These are phyloP conservation scores for Idris sp. DNA, from an alignment of 1,140 invertebrate species.

Conservation along the genomic window DNA sequence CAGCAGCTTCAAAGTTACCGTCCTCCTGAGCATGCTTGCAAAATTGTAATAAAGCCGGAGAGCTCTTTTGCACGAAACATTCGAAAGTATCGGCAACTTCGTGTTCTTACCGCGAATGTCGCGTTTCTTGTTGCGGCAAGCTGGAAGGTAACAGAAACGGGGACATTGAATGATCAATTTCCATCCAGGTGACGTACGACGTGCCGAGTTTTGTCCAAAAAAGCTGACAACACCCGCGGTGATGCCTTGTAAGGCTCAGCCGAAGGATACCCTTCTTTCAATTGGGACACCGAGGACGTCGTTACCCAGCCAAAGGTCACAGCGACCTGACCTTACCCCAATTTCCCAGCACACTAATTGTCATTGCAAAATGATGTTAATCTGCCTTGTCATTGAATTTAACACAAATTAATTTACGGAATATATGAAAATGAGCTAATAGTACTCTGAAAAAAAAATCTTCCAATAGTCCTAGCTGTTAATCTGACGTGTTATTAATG, in stretches of 20 bases:
- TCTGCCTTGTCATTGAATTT: no score
- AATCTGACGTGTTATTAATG: slow-evolving; percentile 61
- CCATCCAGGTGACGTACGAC: slow-evolving; percentile 50
- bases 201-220: slow-evolving; percentile 37
- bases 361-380: slow-evolving; percentile 36
- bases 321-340: slow-evolving; percentile 71
- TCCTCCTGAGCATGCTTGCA: slow-evolving; percentile 12
- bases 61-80: slow-evolving; percentile 22
- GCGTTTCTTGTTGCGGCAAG: slow-evolving; percentile 29
- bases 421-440: no score
- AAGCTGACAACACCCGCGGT: slow-evolving; percentile 40
- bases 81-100: slow-evolving; percentile 51
- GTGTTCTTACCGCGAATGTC: slow-evolving; percentile 36
- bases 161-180: slow-evolving; percentile 55
- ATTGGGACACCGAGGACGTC: slow-evolving; percentile 73
- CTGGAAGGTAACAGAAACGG: slow-evolving; percentile 23
- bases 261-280: slow-evolving; percentile 71
- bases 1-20: slow-evolving; percentile 30
- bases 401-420: no score
- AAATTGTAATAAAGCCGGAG: slow-evolving; percentile 41
- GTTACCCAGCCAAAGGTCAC: slow-evolving; percentile 64
- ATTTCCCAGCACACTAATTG: slow-evolving; percentile 55
- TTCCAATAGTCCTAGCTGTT: no score
- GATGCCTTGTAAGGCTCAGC: slow-evolving; percentile 67
- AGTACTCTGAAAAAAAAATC: no score